phyloP scores from a whole-genome alignment of 2,797 vertebrate species.

The Phoxinus dragarum region DNA sequence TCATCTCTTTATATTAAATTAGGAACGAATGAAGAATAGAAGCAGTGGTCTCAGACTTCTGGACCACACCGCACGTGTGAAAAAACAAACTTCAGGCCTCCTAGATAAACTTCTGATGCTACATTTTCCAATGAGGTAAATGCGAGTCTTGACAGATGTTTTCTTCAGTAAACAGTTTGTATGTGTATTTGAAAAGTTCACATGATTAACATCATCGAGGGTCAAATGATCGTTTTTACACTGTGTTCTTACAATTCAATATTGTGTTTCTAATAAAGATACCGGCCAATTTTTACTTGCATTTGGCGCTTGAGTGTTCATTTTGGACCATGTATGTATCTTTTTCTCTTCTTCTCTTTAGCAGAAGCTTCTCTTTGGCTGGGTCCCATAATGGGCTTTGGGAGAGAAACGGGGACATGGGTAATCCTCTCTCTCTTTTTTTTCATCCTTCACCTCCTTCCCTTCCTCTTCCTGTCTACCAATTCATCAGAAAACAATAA shows the following conservation, averaged over 20 bases:
- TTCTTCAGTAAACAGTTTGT: slow-evolving; percentile 34
- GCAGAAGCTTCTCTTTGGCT: slow-evolving; percentile 29
- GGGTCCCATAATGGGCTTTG: slow-evolving; percentile 44
- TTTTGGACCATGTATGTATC: neutral
- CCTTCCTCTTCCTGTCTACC: slow-evolving; percentile 1
- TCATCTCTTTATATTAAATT: slow-evolving; percentile 27
- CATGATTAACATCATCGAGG: neutral
- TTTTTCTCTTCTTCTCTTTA: neutral
- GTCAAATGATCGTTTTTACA: neutral
- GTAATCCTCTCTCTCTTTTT: slow-evolving; percentile 33
- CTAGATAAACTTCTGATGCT: slow-evolving; percentile 40
- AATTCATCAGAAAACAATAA: slow-evolving; percentile 20
- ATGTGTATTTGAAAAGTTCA: slow-evolving; percentile 23
- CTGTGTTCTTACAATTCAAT: neutral
- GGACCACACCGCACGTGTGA: neutral
- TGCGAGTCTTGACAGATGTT: slow-evolving; percentile 12
- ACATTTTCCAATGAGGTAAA: slow-evolving; percentile 43
- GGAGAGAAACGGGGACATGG: slow-evolving; percentile 38
- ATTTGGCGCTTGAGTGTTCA: neutral
- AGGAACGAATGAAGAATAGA: slow-evolving; percentile 6
- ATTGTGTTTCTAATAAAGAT: neutral
- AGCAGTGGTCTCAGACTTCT: slow-evolving; percentile 5
- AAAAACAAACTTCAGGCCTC: slow-evolving; percentile 16
- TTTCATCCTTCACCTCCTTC: neutral
- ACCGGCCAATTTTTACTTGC: neutral